Evolutionary conservation across 2,888 invertebrate genomes (phyloP).

Genomic region (Parthenolecanium corni): DNA sequence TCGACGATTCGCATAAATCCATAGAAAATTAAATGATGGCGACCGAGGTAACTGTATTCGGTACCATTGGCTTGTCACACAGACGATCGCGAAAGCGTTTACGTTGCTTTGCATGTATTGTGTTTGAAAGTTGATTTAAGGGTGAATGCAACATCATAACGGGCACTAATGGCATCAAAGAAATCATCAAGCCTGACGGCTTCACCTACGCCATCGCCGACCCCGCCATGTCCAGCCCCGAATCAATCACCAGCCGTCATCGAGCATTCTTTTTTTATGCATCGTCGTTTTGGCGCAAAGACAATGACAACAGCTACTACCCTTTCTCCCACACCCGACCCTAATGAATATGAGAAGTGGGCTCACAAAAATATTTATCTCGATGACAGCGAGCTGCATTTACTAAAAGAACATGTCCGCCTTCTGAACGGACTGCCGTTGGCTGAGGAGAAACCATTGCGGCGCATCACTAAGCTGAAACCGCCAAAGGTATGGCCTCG

Average conservation of each 20-base stretch:
- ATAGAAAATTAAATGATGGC: no score
- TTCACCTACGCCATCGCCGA: background rate
- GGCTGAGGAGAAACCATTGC: background rate
- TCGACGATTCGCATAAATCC: no score
- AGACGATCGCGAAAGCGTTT: no score
- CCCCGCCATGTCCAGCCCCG: background rate
- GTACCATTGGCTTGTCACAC: no score
- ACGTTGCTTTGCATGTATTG: no score
- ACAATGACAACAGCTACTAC: background rate
- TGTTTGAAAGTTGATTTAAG: no score
- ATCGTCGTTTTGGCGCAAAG: no score
- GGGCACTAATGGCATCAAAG: no score
- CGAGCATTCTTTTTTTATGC: background rate
- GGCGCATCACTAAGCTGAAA: background rate
- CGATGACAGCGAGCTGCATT: background rate
- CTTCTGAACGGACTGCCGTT: conserved; percentile 1
- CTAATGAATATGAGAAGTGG: conserved; percentile 4
- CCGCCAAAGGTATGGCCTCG: background rate
- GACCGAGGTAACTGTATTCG: no score
- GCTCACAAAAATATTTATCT: background rate
- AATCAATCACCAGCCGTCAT: background rate
- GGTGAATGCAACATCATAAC: no score
- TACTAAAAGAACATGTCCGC: conserved; percentile 7
- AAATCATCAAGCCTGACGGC: no score
- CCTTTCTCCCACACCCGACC: background rate